Conservation (phyloP, 2,888 invertebrate genomes). For the Trichacis sp. region DNA sequence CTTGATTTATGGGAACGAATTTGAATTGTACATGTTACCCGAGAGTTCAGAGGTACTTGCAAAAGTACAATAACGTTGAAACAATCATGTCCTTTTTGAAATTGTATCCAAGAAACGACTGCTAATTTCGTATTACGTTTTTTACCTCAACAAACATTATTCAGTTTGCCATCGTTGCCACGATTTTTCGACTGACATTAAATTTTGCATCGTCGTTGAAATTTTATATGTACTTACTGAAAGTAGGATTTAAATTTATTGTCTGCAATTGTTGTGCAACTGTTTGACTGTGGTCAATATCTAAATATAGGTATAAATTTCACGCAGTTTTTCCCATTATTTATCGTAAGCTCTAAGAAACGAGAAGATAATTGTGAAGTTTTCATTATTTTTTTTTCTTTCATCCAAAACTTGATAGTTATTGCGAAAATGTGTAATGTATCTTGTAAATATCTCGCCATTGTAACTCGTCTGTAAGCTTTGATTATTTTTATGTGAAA, state of each 20-base stretch:
- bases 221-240: too few species aligned
- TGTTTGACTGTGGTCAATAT: conserved; percentile 28
- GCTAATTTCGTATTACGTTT: too few species aligned
- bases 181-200: too few species aligned
- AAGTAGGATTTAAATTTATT: conserved; percentile 14
- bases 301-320: conserved; percentile 30
- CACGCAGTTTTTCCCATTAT: conserved; percentile 25
- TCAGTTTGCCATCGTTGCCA: too few species aligned
- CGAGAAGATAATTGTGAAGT: conserved; percentile 40
- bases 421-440: conserved; percentile 58
- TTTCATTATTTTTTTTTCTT: too few species aligned
- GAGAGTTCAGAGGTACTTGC: background rate
- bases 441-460: conserved; percentile 64
- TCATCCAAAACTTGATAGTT: conserved; percentile 58
- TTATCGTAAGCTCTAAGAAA: conserved; percentile 26
- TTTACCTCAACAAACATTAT: too few species aligned
- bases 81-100: conserved; percentile 53
- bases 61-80: conserved; percentile 53
- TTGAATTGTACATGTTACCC: background rate
- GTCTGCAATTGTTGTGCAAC: conserved; percentile 20
- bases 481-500: conserved; percentile 60
- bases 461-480: conserved; percentile 58
- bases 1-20: background rate
- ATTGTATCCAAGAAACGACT: too few species aligned
- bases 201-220: too few species aligned